Base-by-base conservation (phyloP, 2,888 invertebrate species). In the Leucophora obtusa region DNA sequence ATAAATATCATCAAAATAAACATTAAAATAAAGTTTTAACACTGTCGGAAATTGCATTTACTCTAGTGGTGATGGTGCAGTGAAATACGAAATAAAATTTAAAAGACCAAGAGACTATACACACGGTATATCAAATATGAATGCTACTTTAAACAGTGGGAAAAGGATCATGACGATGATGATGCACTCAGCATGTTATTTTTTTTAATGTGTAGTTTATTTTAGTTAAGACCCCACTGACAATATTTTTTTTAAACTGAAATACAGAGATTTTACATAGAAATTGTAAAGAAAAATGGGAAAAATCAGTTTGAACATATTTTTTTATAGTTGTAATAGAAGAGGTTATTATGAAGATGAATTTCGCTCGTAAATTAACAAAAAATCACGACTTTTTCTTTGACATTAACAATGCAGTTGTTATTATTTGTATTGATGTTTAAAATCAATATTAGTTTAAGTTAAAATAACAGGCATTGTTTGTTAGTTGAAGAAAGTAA, bases 361-460 rank as follows among this genome's bases (percentile, higher is more conserved):
- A 76, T 69, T 69, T 76, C 51, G 58, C 63, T 76, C 75, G 63
- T 76, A 76, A 76, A 76, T 76, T 69, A 69, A 68, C 53, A 58
- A 53, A 72, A 76, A 80, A 76, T 76, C 76, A 80, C 80, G 69
- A 72, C 54, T 80, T 72, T 58, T 54, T 9, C 21, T 60, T 33
- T 17, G 17, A 33, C 18, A 47, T 5, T 47, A 47, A 47, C 38
- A 62, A 21, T 24, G 24, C 33, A 21, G 60, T 35, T 62, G 38
- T 21, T 47, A 9, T 62, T 24, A 62, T 62, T 62, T 62, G 47
- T 14, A 18, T 62, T 24, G 60, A 62, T 21, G n/a, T 38, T 47
- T 43, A 5, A 62, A 62, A 24, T 62, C 62, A 62, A 50, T 47
- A 47, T 62, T 28, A 50, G 24, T 62, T 50, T 35, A 35, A 59